Base-by-base conservation (phyloP, 2,797 vertebrate species). In the Karalla daura region DNA sequence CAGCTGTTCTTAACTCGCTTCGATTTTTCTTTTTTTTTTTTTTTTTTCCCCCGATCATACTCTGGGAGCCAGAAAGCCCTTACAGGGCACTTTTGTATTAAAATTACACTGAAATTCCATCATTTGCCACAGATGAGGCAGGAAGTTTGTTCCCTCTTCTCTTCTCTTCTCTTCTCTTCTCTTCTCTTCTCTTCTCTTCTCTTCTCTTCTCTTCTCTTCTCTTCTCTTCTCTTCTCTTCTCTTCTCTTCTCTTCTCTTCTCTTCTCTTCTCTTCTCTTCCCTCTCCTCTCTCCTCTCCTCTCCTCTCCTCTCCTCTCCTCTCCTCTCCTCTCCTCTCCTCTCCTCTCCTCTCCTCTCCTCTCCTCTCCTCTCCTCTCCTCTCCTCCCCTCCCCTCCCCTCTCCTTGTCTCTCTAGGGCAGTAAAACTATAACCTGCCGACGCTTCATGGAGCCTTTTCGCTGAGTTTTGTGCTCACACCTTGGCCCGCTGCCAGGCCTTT, bases 401-500 rank as follows among this genome's bases (percentile, higher is more conserved):
- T 56, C 21, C 21, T 55, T 11, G 68, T 80, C 59, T 12, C 37
- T 73, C 13, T 58, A 73, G n/a, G 47, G 52, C 50, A 45, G 52
- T 45, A 46, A 76, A 78, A 63, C 72, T 39, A 9, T 25, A 75
- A 81, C 80, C 73, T 28, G 54, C 64, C 15, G 39, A 74, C 8
- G 63, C 73, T 55, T 81, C 70, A 71, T 61, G 47, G 67, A 65
- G 20, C 4, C 24, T 74, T 63, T 75, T 53, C 1, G 20, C 51
- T 58, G 56, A 72, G 75, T 72, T 72, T 84, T 77, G 52, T 56
- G 67, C 70, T 65, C 60, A 23, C 52, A 15, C 11, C 24, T 52
- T 86, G 90, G 85, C 73, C 17, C 5, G 0, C 49, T 41, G 83
- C 88, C 89, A 88, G 67, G 67, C 76, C 66, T 76, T 41, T 56